Evolutionary conservation across 2,797 vertebrate species (phyloP).

Genomic region (Sitta carolinensis): DNA sequence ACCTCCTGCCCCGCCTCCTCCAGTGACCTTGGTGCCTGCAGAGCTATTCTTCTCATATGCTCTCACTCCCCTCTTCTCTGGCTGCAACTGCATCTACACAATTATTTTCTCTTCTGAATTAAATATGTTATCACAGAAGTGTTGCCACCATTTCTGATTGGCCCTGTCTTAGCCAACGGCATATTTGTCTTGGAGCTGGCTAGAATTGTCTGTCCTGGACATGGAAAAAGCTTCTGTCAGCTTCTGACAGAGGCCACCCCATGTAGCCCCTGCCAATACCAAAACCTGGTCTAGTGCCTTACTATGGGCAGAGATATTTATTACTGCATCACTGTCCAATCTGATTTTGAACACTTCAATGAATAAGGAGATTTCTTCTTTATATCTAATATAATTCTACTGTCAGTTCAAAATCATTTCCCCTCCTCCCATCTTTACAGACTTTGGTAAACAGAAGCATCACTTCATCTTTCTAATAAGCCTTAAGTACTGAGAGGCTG

Average conservation of each 20-base stretch:
- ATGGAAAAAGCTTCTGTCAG: background rate
- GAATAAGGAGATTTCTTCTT: background rate
- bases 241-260: background rate
- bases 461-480: background rate
- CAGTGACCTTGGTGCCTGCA: background rate
- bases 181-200: background rate
- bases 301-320: too few relatives aligned
- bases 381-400: background rate
- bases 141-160: background rate
- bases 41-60: too few relatives aligned
- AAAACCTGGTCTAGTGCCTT: background rate
- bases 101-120: too few relatives aligned
- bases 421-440: background rate
- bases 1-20: background rate
- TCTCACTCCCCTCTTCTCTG: background rate
- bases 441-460: background rate
- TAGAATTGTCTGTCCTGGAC: background rate
- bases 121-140: background rate
- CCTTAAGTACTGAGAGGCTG: too few relatives aligned
- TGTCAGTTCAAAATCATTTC: background rate
- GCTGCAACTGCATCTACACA: too few relatives aligned
- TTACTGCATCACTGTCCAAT: background rate
- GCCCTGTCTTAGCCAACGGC: fast-evolving
- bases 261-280: background rate
- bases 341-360: background rate